Evolutionary conservation across 2,888 invertebrate genomes (phyloP).

Genomic region (Lutraria lutraria): DNA sequence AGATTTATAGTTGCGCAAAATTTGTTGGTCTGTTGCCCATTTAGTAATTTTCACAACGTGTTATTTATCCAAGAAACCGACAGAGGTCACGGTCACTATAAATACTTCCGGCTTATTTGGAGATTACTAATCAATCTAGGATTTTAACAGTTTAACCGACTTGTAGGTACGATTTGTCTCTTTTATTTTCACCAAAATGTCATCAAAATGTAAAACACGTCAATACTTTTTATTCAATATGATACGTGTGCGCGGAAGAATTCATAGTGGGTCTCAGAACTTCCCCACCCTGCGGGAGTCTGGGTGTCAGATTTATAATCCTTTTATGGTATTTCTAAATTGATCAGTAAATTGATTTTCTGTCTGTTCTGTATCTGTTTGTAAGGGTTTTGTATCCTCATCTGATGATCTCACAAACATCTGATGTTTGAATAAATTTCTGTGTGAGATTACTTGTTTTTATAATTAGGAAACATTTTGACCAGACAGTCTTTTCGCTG

Average conservation of each 20-base stretch:
- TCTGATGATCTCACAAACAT: not conserved
- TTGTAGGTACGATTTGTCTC: not conserved
- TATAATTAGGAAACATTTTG: too few relatives aligned
- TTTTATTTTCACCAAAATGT: not conserved
- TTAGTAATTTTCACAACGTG: not conserved
- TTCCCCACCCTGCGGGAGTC: not conserved
- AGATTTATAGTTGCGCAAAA: not conserved
- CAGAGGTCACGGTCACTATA: conserved; percentile 12
- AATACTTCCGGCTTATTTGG: conserved; percentile 7
- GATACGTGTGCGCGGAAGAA: not conserved
- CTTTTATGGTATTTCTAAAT: not conserved
- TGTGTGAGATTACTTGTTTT: too few relatives aligned
- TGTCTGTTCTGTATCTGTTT: not conserved
- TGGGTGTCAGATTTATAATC: not conserved
- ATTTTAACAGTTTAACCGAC: not conserved
- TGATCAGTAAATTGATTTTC: too few relatives aligned
- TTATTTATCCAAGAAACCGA: not conserved
- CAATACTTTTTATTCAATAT: not conserved
- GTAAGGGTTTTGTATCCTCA: not conserved
- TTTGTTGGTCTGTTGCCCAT: not conserved
- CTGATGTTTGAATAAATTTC: too few relatives aligned
- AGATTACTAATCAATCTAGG: not conserved
- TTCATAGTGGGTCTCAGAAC: not conserved
- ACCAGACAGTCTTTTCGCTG: too few relatives aligned
- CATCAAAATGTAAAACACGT: not conserved